A percentile compares a stretch with the other conserved stretches of the same genome.
These are phyloP conservation scores for Pelochelys cantorii DNA, from an alignment of 2,797 vertebrate species.

Conservation along the genomic window DNA sequence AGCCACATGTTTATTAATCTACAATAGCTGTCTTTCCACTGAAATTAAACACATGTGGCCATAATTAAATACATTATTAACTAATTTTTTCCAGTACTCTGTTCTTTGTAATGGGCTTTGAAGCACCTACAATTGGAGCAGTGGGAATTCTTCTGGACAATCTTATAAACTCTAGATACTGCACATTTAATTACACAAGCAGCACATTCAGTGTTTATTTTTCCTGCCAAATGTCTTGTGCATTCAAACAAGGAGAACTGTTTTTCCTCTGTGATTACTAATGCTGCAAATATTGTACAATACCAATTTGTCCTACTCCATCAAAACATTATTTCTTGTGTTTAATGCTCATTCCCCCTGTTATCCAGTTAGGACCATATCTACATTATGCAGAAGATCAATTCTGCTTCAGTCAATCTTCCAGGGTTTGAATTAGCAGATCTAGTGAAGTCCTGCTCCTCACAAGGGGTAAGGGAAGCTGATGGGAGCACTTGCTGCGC, in stretches of 20 bases:
- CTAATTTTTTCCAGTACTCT: slow-evolving; percentile 57
- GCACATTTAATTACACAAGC: slow-evolving; percentile 66
- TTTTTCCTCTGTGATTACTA: slow-evolving; percentile 66
- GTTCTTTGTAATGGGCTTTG: slow-evolving; percentile 60
- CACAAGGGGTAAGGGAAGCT: too few relatives aligned
- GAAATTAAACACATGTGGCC: slow-evolving; percentile 70
- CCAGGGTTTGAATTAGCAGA: too few relatives aligned
- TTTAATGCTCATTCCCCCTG: slow-evolving; percentile 48
- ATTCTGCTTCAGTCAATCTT: too few relatives aligned
- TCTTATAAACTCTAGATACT: slow-evolving; percentile 47
- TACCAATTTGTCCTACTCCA: slow-evolving; percentile 56
- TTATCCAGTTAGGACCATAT: not conserved
- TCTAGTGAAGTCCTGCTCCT: too few relatives aligned
- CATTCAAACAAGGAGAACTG: slow-evolving; percentile 37
- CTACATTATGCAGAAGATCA: too few relatives aligned
- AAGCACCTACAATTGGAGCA: slow-evolving; percentile 68
- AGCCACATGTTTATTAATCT: slow-evolving; percentile 9
- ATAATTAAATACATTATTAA: slow-evolving; percentile 70
- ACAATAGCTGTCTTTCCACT: slow-evolving; percentile 67
- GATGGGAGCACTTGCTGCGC: too few relatives aligned
- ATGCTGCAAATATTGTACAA: slow-evolving; percentile 46
- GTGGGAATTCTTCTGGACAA: slow-evolving; percentile 73
- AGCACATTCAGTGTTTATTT: slow-evolving; percentile 56
- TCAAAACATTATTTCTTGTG: slow-evolving; percentile 44
- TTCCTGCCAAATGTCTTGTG: slow-evolving; percentile 62